Base-by-base conservation (phyloP, 2,113 vertebrate species). In the Ceratotherium simum region DNA sequence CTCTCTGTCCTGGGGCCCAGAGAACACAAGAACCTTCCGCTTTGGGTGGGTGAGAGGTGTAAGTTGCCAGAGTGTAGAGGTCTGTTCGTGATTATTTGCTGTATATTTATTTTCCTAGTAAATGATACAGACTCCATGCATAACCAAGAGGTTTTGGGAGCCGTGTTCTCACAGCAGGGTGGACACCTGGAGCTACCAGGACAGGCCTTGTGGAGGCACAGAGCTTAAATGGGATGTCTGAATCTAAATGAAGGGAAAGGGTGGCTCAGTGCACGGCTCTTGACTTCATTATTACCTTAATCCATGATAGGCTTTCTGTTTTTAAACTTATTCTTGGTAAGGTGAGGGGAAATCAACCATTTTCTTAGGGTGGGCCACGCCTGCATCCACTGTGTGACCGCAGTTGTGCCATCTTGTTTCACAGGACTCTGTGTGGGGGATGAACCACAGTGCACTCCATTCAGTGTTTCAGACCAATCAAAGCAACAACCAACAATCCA, bases 361-460 rank as follows among this genome's bases (percentile, higher is more conserved):
- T 91, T 51, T 73, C 64, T 81, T n/a, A 39, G 23, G 33, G 86
- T 2, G 13, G 64, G 39, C n/a, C 48, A n/a, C 0, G 3, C 31
- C 29, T 8, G 5, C 0, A 2, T 78, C 39, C 62, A 20, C n/a
- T n/a, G 58, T 54, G 1, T 95, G 42, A 97, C n/a, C 14, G 79
- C 60, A 75, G 16, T 9, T 60, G 17, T 90, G 17, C 54, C 64
- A 6, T 81, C 81, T 98, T 89, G 10, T 96, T 95, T 95, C 96
- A 60, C 79, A 99, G 99, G 99, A 99, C 94, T 99, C 99, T 16
- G 99, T 99, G 70, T 99, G 99, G 99, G 99, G 99, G 1, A 99
- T 99, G 98, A 99, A 98, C 98, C 99, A 99, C 97, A 99, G 99
- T 65, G 99, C 99, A 72, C 98, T 99, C 89, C 99, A 99, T 95